Percentiles rank a stretch among this genome's conserved stretches.
Conservation (phyloP, 2,797 vertebrate genomes). For the Syndactyla subalaris region DNA sequence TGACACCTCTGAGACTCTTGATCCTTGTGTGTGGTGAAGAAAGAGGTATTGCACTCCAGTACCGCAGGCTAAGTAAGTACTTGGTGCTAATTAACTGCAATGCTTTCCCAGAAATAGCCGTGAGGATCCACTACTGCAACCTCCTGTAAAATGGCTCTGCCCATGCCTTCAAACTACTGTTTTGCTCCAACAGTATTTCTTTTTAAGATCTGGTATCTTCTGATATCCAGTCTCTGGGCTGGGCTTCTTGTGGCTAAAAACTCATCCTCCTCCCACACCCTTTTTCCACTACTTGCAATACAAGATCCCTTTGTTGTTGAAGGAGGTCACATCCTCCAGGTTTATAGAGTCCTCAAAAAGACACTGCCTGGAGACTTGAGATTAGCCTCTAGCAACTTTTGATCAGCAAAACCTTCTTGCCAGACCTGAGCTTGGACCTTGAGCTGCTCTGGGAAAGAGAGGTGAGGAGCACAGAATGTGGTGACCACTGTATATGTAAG, state of each 20-base stretch:
- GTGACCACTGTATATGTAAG: not conserved
- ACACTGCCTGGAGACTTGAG: not conserved
- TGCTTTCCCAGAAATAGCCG: not conserved
- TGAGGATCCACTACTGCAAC: not conserved
- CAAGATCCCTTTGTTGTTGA: not conserved
- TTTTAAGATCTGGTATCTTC: not conserved
- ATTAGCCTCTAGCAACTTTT: not conserved
- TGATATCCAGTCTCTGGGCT: not conserved
- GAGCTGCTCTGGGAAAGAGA: not conserved
- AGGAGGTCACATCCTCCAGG: not conserved
- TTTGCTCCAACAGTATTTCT: not conserved
- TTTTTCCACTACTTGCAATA: slow-evolving; percentile 1
- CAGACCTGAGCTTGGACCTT: not conserved
- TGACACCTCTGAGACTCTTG: not conserved
- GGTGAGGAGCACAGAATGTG: not conserved
- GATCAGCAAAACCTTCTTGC: not conserved
- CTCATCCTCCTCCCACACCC: not conserved
- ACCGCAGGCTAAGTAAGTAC: not conserved
- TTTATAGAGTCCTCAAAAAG: not conserved
- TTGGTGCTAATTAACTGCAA: not conserved
- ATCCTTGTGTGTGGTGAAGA: rapidly evolving
- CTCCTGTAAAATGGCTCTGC: not conserved
- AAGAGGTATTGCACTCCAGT: not conserved
- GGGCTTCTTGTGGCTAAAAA: not conserved
- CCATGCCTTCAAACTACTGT: not conserved